Conservation (phyloP, 2,797 vertebrate species). For the Graptemys geographica region DNA sequence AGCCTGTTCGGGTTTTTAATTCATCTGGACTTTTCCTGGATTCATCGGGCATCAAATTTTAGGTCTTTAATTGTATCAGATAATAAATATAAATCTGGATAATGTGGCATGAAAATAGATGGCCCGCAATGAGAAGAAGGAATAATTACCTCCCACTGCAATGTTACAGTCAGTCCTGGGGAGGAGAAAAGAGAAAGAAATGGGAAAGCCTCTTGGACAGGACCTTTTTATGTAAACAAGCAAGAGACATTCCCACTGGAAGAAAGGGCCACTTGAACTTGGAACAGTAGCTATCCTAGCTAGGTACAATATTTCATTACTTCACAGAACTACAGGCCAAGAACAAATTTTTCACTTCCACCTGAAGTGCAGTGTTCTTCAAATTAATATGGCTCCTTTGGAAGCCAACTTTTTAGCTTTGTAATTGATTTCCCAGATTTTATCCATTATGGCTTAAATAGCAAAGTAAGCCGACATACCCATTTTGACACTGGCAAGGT, state of each 20-base stretch:
- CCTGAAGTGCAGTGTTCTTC: not conserved
- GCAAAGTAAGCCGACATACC: not conserved
- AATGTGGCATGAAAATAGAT: not conserved
- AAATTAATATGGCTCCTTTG: not conserved
- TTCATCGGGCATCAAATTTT: not conserved
- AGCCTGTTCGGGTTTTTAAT: not conserved
- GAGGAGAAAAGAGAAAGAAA: conserved; percentile 20
- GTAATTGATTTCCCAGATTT: not conserved
- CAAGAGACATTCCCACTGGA: not conserved
- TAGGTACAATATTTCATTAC: not conserved
- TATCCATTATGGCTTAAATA: not conserved
- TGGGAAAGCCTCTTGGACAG: not conserved
- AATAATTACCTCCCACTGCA: not conserved
- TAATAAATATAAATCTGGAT: not conserved
- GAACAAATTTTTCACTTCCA: not conserved
- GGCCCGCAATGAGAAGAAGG: not conserved
- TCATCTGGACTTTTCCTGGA: not conserved
- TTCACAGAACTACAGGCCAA: not conserved
- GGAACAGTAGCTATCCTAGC: not conserved
- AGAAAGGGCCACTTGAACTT: not conserved
- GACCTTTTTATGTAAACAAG: not conserved
- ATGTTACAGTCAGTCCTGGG: not conserved
- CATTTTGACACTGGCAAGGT: not conserved
- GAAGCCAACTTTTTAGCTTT: not conserved
- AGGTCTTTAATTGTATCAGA: not conserved